A percentile compares a stretch with the other conserved stretches of the same genome.
phyloP scores from a whole-genome alignment of 1,140 invertebrate species.

The Drosophila repleta region DNA sequence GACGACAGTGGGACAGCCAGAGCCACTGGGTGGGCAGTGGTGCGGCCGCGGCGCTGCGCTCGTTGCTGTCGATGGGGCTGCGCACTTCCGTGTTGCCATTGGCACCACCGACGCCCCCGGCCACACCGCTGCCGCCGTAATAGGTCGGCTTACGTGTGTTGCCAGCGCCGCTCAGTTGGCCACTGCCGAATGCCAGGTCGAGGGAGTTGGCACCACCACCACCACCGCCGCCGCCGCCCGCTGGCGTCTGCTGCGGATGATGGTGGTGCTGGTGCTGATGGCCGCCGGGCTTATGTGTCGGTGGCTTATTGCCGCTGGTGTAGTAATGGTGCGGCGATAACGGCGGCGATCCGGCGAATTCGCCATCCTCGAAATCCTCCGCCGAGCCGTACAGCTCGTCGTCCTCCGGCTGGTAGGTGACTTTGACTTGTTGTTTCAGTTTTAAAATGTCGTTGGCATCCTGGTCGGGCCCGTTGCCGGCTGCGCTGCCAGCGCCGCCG shows the following conservation, averaged over 20 bases:
- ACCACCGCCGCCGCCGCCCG: slow-evolving; percentile 17
- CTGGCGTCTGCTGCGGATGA: slow-evolving; percentile 56
- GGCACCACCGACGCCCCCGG: slow-evolving; percentile 38
- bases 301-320: slow-evolving; percentile 73
- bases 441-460: slow-evolving; percentile 84
- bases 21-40: slow-evolving; percentile 25
- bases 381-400: slow-evolving; percentile 82
- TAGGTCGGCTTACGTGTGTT: slow-evolving; percentile 63
- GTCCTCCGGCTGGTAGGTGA: slow-evolving; percentile 82
- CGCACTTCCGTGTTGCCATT: slow-evolving; percentile 51
- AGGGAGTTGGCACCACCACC: slow-evolving; percentile 13
- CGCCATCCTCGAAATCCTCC: slow-evolving; percentile 81
- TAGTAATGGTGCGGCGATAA: slow-evolving; percentile 81
- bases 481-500: slow-evolving; percentile 31
- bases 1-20: slow-evolving; percentile 46
- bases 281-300: slow-evolving; percentile 74
- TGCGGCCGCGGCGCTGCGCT: slow-evolving; percentile 53
- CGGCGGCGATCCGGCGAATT: slow-evolving; percentile 63
- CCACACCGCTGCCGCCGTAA: slow-evolving; percentile 45
- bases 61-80: slow-evolving; percentile 69
- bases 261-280: slow-evolving; percentile 69
- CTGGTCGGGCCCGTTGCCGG: slow-evolving; percentile 49
- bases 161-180: slow-evolving; percentile 29
- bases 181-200: slow-evolving; percentile 51
- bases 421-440: slow-evolving; percentile 83